These are phyloP conservation scores for Macroramphosus scolopax DNA, from an alignment of 2,797 vertebrate species.

Conservation along the genomic window DNA sequence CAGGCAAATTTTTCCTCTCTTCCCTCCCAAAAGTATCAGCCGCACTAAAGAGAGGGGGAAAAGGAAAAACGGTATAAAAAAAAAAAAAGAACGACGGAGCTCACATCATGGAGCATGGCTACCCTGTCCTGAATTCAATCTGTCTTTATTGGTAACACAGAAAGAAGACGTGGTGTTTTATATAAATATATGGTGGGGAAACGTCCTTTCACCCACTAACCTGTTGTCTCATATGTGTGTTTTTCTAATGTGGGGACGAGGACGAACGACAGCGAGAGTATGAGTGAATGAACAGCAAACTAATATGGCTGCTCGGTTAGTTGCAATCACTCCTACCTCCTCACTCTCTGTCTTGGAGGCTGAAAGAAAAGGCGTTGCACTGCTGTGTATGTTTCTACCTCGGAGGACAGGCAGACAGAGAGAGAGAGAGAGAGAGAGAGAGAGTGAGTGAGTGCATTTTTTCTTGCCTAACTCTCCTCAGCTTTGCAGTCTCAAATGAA, in stretches of 20 bases:
- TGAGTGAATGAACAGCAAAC: slow-evolving; percentile 40
- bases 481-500: slow-evolving; percentile 47
- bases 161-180: not conserved
- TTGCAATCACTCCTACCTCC: slow-evolving; percentile 46
- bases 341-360: slow-evolving; percentile 50
- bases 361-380: slow-evolving; percentile 58
- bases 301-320: slow-evolving; percentile 60
- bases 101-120: slow-evolving; percentile 46
- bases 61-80: slow-evolving; percentile 54
- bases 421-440: slow-evolving; percentile 17
- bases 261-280: slow-evolving; percentile 34
- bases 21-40: slow-evolving; percentile 59
- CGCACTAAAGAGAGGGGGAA: slow-evolving; percentile 55
- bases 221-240: not conserved
- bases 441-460: slow-evolving; percentile 43
- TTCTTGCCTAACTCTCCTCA: slow-evolving; percentile 50
- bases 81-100: slow-evolving; percentile 25
- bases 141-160: slow-evolving; percentile 2
- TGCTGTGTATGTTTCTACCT: slow-evolving; percentile 47
- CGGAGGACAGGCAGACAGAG: slow-evolving; percentile 33
- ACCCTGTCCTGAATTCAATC: slow-evolving; percentile 36
- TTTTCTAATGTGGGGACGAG: slow-evolving; percentile 22
- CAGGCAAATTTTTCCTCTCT: slow-evolving; percentile 52
- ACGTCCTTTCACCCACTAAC: not conserved
- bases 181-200: slow-evolving; percentile 20